Evolutionary conservation across 2,797 vertebrate genomes (phyloP).

Genomic region (Dermochelys coriacea): DNA sequence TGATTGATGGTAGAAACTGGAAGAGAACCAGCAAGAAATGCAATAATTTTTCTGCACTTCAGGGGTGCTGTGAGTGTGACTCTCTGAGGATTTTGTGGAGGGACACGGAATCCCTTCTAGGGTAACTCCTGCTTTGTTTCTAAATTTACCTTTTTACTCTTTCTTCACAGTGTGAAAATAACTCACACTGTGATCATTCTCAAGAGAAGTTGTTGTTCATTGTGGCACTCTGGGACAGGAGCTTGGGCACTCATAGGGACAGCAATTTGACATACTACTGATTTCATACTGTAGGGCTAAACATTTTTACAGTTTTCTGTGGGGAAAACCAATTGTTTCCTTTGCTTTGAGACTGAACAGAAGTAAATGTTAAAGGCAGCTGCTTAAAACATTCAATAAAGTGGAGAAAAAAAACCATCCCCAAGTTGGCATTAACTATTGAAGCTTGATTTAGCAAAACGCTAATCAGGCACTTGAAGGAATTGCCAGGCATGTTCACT

Average conservation of each 20-base stretch:
- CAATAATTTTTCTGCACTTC: not conserved
- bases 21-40: not conserved
- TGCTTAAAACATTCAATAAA: not conserved
- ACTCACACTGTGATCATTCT: not conserved
- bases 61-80: not conserved
- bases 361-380: not conserved
- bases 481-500: not conserved
- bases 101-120: not conserved
- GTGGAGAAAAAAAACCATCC: not conserved
- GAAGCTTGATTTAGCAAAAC: not conserved
- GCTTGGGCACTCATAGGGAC: not conserved
- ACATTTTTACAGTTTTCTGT: not conserved
- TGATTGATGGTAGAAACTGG: not conserved
- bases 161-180: accelerated
- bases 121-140: not conserved
- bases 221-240: too few species aligned
- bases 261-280: not conserved
- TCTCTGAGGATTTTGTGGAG: not conserved
- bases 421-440: not conserved
- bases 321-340: not conserved
- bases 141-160: not conserved
- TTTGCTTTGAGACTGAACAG: not conserved
- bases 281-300: not conserved
- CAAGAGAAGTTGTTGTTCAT: not conserved
- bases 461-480: not conserved